phyloP scores from a whole-genome alignment of 2,888 invertebrate species.

The Troides oblongomaculatus region DNA sequence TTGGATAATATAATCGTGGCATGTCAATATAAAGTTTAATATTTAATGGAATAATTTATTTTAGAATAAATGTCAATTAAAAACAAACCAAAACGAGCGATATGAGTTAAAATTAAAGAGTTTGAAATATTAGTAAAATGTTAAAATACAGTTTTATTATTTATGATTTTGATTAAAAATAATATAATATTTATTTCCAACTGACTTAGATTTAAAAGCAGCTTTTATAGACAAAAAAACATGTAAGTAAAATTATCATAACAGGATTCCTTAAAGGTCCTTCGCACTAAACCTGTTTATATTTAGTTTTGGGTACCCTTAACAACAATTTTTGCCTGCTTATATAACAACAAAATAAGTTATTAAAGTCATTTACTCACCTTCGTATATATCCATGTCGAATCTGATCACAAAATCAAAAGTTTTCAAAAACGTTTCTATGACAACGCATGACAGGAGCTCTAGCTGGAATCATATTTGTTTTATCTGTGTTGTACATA shows the following conservation, averaged over 20 bases:
- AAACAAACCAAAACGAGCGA: background rate
- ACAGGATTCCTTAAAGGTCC: constrained; percentile 37
- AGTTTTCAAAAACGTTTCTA: constrained; percentile 75
- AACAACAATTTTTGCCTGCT: background rate
- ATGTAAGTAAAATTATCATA: constrained; percentile 26
- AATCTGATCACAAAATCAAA: constrained; percentile 69
- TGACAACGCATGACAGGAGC: constrained; percentile 78
- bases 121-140: background rate
- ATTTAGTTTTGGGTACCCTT: background rate
- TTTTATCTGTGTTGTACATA: constrained; percentile 15
- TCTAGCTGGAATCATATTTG: constrained; percentile 57
- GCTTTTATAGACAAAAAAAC: constrained; percentile 30
- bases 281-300: constrained; percentile 44
- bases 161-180: background rate
- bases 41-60: background rate
- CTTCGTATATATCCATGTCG: constrained; percentile 74
- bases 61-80: background rate
- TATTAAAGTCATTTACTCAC: constrained; percentile 49
- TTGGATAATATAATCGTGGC: background rate
- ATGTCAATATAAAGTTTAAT: background rate
- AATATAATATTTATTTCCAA: background rate
- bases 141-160: background rate
- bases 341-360: constrained; percentile 1
- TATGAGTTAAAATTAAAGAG: background rate
- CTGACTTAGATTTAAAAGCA: background rate